Evolutionary conservation across 2,113 vertebrate species (phyloP).

Genomic region (Corythornis madagascariensis): DNA sequence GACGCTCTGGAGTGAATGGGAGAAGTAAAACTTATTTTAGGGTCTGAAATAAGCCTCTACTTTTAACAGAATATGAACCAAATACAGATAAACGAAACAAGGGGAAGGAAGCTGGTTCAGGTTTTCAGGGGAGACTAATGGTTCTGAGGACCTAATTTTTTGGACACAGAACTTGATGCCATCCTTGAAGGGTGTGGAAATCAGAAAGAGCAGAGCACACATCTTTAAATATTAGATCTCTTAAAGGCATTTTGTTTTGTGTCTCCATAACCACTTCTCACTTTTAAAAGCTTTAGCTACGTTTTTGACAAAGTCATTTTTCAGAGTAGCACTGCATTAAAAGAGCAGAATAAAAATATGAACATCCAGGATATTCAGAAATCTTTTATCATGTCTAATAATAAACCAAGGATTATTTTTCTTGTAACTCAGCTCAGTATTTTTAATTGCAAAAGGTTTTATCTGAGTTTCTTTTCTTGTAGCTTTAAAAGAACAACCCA

Average conservation of each 20-base stretch:
- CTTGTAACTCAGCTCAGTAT: constrained; percentile 43
- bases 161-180: neutral
- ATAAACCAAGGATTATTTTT: constrained; percentile 40
- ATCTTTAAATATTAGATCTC: neutral
- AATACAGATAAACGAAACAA: neutral
- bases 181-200: neutral
- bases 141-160: neutral
- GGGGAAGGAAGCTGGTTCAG: neutral
- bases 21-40: neutral
- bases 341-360: constrained; percentile 38
- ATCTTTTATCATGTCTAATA: constrained; percentile 44
- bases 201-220: neutral
- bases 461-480: neutral
- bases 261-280: neutral
- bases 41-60: neutral
- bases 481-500: constrained; percentile 9
- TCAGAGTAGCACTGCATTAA: constrained; percentile 50
- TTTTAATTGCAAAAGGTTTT: constrained; percentile 47
- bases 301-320: constrained; percentile 19
- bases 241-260: neutral
- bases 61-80: neutral
- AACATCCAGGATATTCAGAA: constrained; percentile 18
- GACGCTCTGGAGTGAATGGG: neutral
- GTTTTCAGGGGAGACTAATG: neutral
- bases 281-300: constrained; percentile 1